These are phyloP conservation scores for Orthonyx spaldingii DNA, from an alignment of 2,113 vertebrate species.

Conservation along the genomic window DNA sequence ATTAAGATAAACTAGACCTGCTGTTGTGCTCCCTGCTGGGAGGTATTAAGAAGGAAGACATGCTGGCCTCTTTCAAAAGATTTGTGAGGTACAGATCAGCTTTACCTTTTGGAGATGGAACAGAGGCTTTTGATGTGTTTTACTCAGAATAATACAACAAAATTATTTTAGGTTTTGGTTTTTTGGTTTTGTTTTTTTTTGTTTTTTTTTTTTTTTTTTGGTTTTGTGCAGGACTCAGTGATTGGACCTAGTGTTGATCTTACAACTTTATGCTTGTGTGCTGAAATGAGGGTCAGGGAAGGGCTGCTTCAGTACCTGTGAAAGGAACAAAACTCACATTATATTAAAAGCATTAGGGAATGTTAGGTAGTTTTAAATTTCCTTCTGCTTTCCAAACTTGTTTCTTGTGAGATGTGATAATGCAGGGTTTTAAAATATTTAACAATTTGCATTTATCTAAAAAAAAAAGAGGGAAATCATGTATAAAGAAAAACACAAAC, in stretches of 20 bases:
- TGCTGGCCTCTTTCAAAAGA: background rate
- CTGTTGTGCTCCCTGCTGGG: slow-evolving; percentile 21
- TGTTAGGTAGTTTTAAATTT: background rate
- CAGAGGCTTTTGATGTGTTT: background rate
- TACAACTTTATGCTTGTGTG: background rate
- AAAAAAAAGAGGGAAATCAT: background rate
- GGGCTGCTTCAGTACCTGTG: background rate
- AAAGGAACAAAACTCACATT: background rate
- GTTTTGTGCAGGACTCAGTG: background rate
- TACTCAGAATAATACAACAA: background rate
- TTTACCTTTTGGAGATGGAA: background rate
- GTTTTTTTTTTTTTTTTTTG: background rate
- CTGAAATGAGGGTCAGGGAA: background rate
- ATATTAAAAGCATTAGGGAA: background rate
- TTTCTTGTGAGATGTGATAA: background rate
- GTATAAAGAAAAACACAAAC: slow-evolving; percentile 49
- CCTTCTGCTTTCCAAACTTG: background rate
- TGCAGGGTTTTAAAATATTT: background rate
- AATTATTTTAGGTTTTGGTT: background rate
- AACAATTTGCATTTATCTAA: slow-evolving; percentile 33
- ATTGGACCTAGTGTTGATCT: background rate
- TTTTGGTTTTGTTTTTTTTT: background rate
- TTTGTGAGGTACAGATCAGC: background rate
- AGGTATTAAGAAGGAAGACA: background rate
- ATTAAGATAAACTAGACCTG: slow-evolving; percentile 48